Conservation (phyloP, 2,888 invertebrate genomes). For the Hirtodrosophila cameraria region DNA sequence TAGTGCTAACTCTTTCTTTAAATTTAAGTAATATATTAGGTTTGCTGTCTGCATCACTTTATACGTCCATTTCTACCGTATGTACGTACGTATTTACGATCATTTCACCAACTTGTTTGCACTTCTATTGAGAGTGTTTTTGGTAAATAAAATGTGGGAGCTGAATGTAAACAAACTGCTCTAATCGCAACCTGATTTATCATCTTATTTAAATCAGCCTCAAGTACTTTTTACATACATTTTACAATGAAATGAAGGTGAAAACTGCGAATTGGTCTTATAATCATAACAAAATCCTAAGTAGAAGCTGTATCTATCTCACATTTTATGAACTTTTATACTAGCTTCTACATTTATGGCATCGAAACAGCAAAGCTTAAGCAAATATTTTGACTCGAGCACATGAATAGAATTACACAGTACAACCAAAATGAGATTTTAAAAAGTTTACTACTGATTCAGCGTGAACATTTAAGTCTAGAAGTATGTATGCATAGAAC, state of each 20-base stretch:
- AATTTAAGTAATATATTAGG: conserved; percentile 25
- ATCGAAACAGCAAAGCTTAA: background rate
- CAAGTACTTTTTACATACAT: too few relatives aligned
- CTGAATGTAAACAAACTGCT: conserved; percentile 23
- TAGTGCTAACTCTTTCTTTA: conserved; percentile 16
- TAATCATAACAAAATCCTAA: background rate
- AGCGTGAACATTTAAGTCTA: too few relatives aligned
- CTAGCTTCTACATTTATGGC: background rate
- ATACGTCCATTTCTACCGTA: too few relatives aligned
- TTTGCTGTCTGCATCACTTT: background rate
- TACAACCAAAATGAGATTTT: conserved; percentile 1
- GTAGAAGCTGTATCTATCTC: background rate
- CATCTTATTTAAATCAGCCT: background rate
- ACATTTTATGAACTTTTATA: background rate
- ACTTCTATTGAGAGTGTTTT: conserved; percentile 7
- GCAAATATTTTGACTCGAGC: conserved; percentile 40
- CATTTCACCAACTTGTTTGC: conserved; percentile 10
- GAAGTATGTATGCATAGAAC: too few relatives aligned
- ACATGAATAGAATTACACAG: background rate
- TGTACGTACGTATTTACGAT: conserved; percentile 7
- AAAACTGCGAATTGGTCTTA: conserved; percentile 23
- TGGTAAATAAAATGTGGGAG: conserved; percentile 35
- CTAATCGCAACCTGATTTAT: conserved; percentile 19
- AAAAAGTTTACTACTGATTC: too few relatives aligned
- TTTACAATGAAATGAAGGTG: background rate